phyloP scores from a whole-genome alignment of 53 echinoderm and acorn worm genomes.

The Actinopyga echinites region DNA sequence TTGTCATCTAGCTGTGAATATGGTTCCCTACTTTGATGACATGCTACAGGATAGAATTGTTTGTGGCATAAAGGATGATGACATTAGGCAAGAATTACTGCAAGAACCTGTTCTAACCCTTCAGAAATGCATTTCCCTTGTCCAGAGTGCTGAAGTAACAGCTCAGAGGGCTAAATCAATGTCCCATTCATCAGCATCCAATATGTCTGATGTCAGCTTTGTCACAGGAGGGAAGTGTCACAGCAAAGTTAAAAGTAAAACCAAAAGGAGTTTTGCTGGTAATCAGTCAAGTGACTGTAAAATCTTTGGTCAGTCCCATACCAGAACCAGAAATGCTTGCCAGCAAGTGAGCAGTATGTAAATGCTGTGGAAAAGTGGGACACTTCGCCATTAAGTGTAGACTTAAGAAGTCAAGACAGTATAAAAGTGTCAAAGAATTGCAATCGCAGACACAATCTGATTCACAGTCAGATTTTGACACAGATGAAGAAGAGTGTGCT shows the following conservation, averaged over 20 bases:
- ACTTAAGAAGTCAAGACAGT: neutral
- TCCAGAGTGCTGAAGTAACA: neutral
- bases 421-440: conserved; percentile 22
- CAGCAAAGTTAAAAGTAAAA: no score
- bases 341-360: conserved; percentile 5
- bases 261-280: neutral
- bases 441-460: neutral
- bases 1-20: conserved; percentile 55
- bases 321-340: neutral
- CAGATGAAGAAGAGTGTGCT: conserved; percentile 20
- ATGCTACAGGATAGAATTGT: conserved; percentile 51
- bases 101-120: conserved; percentile 22
- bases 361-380: neutral
- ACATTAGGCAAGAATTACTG: conserved; percentile 27
- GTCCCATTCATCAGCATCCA: neutral
- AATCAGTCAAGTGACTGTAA: neutral
- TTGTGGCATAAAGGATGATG: conserved; percentile 41
- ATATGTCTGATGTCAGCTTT: no score
- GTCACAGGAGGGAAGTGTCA: no score
- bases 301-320: neutral
- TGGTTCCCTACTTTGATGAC: conserved; percentile 45
- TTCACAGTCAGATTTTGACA: conserved; percentile 15
- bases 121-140: neutral
- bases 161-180: neutral
- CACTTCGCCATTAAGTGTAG: neutral